Percentiles rank a stretch among this genome's conserved stretches.
Evolutionary conservation across 2,888 invertebrate species (phyloP).

Genomic region (Lasioglossum villosulum): DNA sequence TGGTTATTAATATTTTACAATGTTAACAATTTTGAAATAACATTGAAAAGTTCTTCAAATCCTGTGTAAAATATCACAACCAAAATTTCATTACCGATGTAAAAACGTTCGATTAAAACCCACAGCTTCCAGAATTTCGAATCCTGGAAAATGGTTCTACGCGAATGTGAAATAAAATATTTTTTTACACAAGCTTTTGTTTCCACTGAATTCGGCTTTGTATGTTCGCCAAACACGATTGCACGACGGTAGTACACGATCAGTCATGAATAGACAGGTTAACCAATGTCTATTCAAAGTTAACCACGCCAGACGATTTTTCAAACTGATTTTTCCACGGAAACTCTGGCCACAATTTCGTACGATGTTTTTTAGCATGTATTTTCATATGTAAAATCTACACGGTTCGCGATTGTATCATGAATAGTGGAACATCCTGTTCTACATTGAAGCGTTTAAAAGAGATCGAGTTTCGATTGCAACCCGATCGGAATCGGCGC

Average conservation of each 20-base stretch:
- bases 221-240: background rate
- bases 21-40: too few species aligned
- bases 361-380: background rate
- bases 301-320: background rate
- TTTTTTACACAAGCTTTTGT: background rate
- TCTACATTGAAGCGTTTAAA: background rate
- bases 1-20: too few species aligned
- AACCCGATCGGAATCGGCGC: background rate
- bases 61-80: background rate
- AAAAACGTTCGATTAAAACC: background rate
- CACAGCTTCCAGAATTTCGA: background rate
- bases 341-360: background rate
- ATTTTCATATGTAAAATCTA: background rate
- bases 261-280: background rate
- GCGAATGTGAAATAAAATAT: background rate
- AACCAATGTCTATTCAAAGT: background rate
- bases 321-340: background rate
- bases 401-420: background rate
- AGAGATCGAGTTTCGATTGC: background rate
- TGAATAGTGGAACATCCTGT: background rate
- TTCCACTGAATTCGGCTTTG: background rate
- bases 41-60: background rate
- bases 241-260: background rate
- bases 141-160: background rate
- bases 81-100: background rate